Evolutionary conservation across 2,888 invertebrate genomes (phyloP), one percentile per base, ranked within the genome.

Genomic region (Drosophila fulvimacula): DNA sequence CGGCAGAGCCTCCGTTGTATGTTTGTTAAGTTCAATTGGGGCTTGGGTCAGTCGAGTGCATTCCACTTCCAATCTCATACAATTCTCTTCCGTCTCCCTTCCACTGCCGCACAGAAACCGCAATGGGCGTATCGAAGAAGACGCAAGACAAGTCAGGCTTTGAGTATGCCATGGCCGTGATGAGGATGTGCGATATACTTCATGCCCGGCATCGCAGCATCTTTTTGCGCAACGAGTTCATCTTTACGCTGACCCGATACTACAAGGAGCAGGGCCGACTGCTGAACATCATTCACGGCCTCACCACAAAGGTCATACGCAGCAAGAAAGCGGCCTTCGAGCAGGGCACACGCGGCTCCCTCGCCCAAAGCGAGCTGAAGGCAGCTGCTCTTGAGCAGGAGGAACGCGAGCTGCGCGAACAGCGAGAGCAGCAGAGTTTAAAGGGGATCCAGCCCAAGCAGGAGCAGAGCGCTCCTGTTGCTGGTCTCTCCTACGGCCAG

Each of bases 101-200:
- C n/a, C 24, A 24, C n/a, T n/a, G 27, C 0, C 27, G 27, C 81
- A 0, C 75, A 96, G 97, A 97, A 94, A 97, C 97, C 39, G 97
- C 96, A 0, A 97, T 97, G 97, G 97, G 97, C 56, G 97, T 97
- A 0, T 96, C 96, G 82, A 96, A 96, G 91, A 94, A 94, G 74
- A 96, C 96, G 0, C 97, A 97, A 92, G 96, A 95, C 79, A 95
- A 95, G 90, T 96, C 96, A 73, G 96, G 96, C 41, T 96, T 95
- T 85, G 97, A 97, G 92, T 97, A 97, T 83, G 97, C 97, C 0
- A 95, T 96, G 95, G 97, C 97, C 72, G 97, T 97, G 5, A 97
- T 97, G 96, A 96, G 97, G 90, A 96, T 97, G 96, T 96, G 96
- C 86, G 96, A 96, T 83, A 97, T 97, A 81, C 94, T 97, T 0